These are phyloP conservation scores for Athene cunicularia DNA, from an alignment of 2,113 vertebrate genomes.

Conservation along the genomic window DNA sequence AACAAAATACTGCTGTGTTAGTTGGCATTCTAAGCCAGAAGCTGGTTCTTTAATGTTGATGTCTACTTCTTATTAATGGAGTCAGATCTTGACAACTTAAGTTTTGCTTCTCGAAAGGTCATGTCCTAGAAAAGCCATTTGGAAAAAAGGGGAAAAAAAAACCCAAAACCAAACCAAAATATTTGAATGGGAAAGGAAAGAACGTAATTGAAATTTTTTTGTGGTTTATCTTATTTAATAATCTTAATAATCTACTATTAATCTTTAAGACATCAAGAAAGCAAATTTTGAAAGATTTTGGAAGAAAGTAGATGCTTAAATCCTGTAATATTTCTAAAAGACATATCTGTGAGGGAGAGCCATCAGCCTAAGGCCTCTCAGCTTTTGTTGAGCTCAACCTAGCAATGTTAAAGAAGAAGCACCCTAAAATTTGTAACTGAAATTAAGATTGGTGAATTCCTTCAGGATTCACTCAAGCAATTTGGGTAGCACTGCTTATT, in stretches of 20 bases:
- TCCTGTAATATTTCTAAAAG: not conserved
- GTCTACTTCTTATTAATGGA: not conserved
- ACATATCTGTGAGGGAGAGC: fast-evolving
- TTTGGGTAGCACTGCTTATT: not conserved
- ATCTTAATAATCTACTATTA: not conserved
- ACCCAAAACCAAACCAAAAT: not conserved
- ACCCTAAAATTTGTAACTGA: not conserved
- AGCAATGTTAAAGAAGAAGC: not conserved
- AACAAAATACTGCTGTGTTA: not conserved
- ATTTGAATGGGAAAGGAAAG: not conserved
- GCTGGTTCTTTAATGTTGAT: not conserved
- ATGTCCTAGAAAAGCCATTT: not conserved
- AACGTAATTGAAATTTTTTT: not conserved
- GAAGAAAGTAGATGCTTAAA: not conserved
- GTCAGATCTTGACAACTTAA: not conserved
- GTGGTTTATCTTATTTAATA: not conserved
- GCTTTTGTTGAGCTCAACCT: not conserved
- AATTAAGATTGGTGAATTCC: not conserved
- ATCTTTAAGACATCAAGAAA: not conserved
- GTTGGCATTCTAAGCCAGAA: not conserved
- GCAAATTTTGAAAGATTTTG: not conserved
- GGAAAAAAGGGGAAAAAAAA: no score
- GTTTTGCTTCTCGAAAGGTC: not conserved
- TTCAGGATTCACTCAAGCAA: not conserved
- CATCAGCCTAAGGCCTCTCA: not conserved